These are phyloP conservation scores for Oligia strigilis DNA, from an alignment of 2,888 invertebrate species.

Conservation along the genomic window DNA sequence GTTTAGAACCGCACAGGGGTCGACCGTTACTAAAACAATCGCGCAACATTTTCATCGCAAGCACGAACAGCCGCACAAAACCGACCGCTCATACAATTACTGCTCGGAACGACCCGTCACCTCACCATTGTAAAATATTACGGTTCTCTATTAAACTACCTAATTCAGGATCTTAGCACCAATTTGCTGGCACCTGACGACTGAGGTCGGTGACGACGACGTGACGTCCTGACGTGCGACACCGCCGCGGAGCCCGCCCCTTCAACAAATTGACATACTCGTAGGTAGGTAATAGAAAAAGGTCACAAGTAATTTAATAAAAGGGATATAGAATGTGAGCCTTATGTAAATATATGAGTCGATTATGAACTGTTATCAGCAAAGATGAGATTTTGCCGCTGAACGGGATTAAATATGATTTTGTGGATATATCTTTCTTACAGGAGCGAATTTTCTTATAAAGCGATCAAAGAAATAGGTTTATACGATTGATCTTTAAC, in stretches of 20 bases:
- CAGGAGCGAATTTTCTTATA: conserved; percentile 1
- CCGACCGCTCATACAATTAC: conserved; percentile 4
- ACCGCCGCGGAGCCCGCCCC: conserved; percentile 11
- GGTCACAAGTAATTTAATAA: conserved; percentile 60
- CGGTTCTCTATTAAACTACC: conserved; percentile 20
- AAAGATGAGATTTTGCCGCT: neutral
- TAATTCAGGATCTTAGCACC: conserved; percentile 14
- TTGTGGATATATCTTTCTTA: conserved; percentile 12
- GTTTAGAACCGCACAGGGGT: neutral
- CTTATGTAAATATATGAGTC: conserved; percentile 51
- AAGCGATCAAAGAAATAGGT: conserved; percentile 9
- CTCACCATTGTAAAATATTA: conserved; percentile 33
- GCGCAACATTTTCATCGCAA: neutral
- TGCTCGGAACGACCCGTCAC: conserved; percentile 2
- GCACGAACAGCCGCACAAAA: conserved; percentile 15
- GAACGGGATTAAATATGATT: conserved; percentile 34
- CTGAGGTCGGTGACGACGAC: conserved; percentile 23
- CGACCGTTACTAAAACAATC: conserved; percentile 4
- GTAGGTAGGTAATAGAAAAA: conserved; percentile 48
- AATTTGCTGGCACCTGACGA: conserved; percentile 31
- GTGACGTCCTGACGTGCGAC: conserved; percentile 14
- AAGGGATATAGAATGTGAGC: conserved; percentile 40
- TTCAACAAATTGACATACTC: conserved; percentile 27
- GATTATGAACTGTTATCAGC: conserved; percentile 43
- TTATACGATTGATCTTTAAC: neutral